Percentiles rank a stretch among this genome's conserved stretches.
Conservation (phyloP, 2,797 vertebrate species). For the Pygocentrus nattereri region DNA sequence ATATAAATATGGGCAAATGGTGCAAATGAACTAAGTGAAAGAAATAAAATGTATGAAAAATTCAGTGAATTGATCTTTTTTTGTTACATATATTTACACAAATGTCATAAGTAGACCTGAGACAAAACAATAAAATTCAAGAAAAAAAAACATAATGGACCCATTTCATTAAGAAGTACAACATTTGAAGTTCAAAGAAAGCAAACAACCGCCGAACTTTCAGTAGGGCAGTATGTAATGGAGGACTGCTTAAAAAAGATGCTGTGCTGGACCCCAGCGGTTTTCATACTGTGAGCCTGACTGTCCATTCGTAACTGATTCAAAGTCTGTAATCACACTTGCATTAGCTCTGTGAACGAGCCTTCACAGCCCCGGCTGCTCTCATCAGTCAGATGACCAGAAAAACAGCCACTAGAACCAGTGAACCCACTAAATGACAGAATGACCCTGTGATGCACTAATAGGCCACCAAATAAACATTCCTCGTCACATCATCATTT, state of each 20-base stretch:
- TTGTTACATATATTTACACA: too few relatives aligned
- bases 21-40: too few relatives aligned
- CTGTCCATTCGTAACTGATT: neutral
- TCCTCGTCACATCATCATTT: slow-evolving; percentile 22
- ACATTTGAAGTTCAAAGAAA: neutral
- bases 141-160: neutral
- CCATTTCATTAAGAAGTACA: neutral
- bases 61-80: too few relatives aligned
- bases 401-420: slow-evolving; percentile 12
- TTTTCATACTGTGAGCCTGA: neutral
- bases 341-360: slow-evolving; percentile 16
- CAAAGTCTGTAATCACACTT: neutral
- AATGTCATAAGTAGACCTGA: too few relatives aligned
- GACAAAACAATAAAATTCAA: neutral
- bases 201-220: neutral
- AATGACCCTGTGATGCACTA: slow-evolving; percentile 16
- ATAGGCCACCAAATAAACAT: slow-evolving; percentile 28
- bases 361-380: neutral
- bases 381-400: slow-evolving; percentile 15
- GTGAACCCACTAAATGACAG: slow-evolving; percentile 24
- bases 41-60: too few relatives aligned
- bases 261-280: neutral
- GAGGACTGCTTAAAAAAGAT: neutral
- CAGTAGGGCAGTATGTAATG: neutral
- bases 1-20: too few relatives aligned